Conservation (phyloP, 2,113 vertebrate genomes). For the Sitta europaea region DNA sequence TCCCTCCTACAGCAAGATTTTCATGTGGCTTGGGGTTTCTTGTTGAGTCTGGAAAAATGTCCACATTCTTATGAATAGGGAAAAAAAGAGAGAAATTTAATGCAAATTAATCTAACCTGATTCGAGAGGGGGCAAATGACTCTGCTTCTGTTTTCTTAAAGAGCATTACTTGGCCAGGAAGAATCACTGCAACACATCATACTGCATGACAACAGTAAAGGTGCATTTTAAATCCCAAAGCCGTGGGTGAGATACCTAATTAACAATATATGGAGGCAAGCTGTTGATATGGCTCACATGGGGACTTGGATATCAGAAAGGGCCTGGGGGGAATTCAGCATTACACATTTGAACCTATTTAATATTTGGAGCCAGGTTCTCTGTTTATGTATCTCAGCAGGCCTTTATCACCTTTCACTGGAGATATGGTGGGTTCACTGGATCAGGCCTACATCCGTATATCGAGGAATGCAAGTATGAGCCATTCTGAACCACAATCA, state of each 20-base stretch:
- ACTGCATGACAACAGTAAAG: background rate
- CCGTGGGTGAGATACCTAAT: background rate
- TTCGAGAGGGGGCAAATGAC: accelerated
- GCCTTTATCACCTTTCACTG: background rate
- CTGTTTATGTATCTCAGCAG: background rate
- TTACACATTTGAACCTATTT: background rate
- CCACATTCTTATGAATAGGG: background rate
- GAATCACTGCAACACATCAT: background rate
- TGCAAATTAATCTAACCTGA: background rate
- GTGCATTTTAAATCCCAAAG: background rate
- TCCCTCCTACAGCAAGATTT: background rate
- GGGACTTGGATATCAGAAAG: background rate
- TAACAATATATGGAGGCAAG: background rate
- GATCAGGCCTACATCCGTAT: background rate
- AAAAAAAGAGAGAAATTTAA: background rate
- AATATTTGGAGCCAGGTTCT: background rate
- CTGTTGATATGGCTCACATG: background rate
- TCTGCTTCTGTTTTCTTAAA: background rate
- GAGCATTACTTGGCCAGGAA: background rate
- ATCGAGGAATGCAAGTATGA: background rate
- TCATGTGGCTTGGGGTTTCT: background rate
- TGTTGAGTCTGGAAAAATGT: background rate
- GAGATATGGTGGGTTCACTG: background rate
- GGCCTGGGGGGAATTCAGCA: background rate
- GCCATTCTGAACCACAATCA: background rate